Evolutionary conservation across 92 coral and sea anemone species (phyloP).

Genomic region (Epizoanthus ramosus): DNA sequence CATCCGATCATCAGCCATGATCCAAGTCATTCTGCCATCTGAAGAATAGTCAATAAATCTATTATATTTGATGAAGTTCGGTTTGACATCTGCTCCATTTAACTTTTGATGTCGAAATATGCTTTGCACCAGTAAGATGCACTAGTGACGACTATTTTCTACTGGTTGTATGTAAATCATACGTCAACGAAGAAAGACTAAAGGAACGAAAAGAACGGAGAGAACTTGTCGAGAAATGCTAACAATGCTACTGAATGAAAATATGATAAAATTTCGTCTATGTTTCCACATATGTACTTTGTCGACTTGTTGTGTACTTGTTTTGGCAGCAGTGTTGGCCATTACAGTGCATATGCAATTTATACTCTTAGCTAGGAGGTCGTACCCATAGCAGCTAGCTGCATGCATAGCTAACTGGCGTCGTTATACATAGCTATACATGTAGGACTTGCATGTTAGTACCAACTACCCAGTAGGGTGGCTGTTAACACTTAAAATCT

Average conservation of each 20-base stretch:
- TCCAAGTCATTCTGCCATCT: no score
- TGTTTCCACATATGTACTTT: background rate
- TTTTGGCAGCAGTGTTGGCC: background rate
- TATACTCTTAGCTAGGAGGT: no score
- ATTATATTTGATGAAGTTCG: no score
- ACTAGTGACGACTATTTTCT: background rate
- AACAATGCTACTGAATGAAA: background rate
- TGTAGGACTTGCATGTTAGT: no score
- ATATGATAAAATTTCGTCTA: background rate
- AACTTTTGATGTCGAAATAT: no score
- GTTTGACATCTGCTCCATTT: no score
- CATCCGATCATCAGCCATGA: no score
- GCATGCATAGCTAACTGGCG: no score
- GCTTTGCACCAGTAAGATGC: background rate
- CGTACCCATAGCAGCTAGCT: no score
- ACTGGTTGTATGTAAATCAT: background rate
- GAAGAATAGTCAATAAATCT: no score
- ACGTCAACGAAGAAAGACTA: background rate
- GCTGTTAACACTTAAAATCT: background rate
- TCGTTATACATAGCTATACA: no score
- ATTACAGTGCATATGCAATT: no score
- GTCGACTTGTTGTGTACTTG: background rate
- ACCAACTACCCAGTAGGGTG: background rate
- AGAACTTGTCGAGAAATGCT: background rate
- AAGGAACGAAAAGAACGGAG: constrained; percentile 14